Base-by-base conservation (phyloP, 1,140 invertebrate genomes). In the Diorhabda elongata region DNA sequence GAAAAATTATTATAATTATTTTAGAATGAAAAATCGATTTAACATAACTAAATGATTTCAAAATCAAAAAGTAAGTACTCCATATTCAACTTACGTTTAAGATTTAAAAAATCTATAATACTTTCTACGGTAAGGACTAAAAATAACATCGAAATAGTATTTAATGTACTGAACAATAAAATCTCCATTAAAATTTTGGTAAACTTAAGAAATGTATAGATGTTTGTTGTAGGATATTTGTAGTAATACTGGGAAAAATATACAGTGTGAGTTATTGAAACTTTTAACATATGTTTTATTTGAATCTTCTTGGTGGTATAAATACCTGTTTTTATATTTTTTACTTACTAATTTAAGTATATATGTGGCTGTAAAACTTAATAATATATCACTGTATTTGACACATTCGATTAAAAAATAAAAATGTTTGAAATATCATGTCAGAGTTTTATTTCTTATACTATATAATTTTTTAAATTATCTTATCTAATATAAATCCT, bases 151-250 rank as follows among this genome's bases (percentile, higher is more conserved):
- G 44, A 65, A 61, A 67, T n/a, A 45, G 66, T 52, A 71, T 69
- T 41, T 47, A 63, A 65, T 11, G 42, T 44, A 9, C 61, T 9
- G n/a, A 47, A 43, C 42, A 7, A 58, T 3, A 44, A n/a, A n/a
- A 41, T 57, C 44, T 63, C 47, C 64, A 63, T 62, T 69, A 66
- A 45, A 71, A 61, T 68, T 69, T 71, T 61, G 69, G 59, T 67
- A 59, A 52, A 64, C 61, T 64, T 66, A 42, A 45, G 60, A 66
- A 62, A 73, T 77, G 76, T 77, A 77, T 77, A 77, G 76, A 77
- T 77, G 76, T 77, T 77, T 70, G 74, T 77, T 77, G 76, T 77
- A 77, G 76, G 70, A 72, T 77, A 69, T 73, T 71, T 71, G 71
- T 74, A 67, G 67, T 72, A 70, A 70, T 70, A 66, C 66, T 70